Evolutionary conservation across 2,113 vertebrate species (phyloP), one percentile per base, ranked within the genome.

Genomic region (Nesoenas mayeri): DNA sequence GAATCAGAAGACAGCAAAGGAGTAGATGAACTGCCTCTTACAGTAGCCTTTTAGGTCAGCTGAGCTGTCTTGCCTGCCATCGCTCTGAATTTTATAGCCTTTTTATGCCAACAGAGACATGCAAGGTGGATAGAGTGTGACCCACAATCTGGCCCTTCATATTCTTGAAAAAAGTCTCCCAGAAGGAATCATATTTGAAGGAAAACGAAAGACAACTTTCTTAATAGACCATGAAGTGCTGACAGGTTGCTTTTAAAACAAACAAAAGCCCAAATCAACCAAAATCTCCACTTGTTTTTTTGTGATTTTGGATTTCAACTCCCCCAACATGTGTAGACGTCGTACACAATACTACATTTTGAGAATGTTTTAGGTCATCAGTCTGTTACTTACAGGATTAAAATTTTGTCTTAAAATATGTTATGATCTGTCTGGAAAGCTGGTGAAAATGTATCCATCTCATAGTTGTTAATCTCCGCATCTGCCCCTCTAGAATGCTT

Each of bases 401-500:
- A 88, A 96, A 94, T 69, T 90, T 58, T 85, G 42, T 61, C 22
- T 91, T 85, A 91, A 92, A 85, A 94, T 85, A 85, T 66, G 69
- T 64, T 84, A 61, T 84, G 92, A 75, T 88, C 90, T 95, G 85
- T 95, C 96, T 95, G 91, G 65, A 84, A 87, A 88, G 61, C 57
- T 5, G 10, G 40, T 94, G 96, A 92, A 97, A 97, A 89, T 58
- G 54, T 96, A 95, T 96, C 93, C 93, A 85, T 90, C 92, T 95
- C 26, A 1, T 86, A 94, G 83, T 26, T 92, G 53, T 91, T 96
- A 96, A 96, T 96, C 96, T 96, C 80, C 50, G 94, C 83, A 92
- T 95, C 95, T 96, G 83, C 69, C 88, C 65, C 47, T 81, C 48
- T 40, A 95, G 93, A 97, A 96, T 82, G 92, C 96, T 96, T 97